Percentiles rank a stretch among this genome's conserved stretches.
Conservation (phyloP, 2,113 vertebrate genomes). For the Pungitius pungitius region DNA sequence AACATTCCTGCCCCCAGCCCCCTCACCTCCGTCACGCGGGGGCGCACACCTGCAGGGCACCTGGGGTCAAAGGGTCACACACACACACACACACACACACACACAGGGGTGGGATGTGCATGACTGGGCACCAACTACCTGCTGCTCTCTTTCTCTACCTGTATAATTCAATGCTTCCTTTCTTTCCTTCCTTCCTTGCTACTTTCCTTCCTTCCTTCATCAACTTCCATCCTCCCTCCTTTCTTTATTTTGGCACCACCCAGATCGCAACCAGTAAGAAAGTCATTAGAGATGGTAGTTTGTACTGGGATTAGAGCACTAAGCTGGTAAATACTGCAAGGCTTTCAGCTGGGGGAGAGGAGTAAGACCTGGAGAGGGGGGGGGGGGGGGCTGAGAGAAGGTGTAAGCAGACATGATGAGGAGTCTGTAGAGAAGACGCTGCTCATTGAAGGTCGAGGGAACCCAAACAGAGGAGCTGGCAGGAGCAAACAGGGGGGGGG, state of each 20-base stretch:
- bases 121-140: conserved; percentile 76
- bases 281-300: conserved; percentile 75
- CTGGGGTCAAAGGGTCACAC: conserved; percentile 73
- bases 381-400: conserved; percentile 1
- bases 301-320: conserved; percentile 72
- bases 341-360: conserved; percentile 56
- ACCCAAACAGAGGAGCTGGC: conserved; percentile 76
- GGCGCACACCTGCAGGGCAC: conserved; percentile 81
- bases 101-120: conserved; percentile 46
- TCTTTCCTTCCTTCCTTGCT: neutral
- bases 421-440: conserved; percentile 45
- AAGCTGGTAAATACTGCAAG: conserved; percentile 70
- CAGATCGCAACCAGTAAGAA: conserved; percentile 60
- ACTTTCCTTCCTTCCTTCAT: neutral
- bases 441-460: conserved; percentile 77
- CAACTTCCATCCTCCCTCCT: neutral
- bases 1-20: conserved; percentile 62
- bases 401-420: conserved; percentile 50
- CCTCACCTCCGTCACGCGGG: conserved; percentile 47
- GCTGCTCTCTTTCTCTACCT: conserved; percentile 49
- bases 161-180: neutral
- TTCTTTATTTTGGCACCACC: conserved; percentile 27
- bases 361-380: neutral
- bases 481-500: conserved; percentile 73
- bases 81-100: conserved; percentile 36